These are phyloP conservation scores for Microcebus lehilahytsara DNA, from an alignment of 2,113 vertebrate species.

Conservation along the genomic window DNA sequence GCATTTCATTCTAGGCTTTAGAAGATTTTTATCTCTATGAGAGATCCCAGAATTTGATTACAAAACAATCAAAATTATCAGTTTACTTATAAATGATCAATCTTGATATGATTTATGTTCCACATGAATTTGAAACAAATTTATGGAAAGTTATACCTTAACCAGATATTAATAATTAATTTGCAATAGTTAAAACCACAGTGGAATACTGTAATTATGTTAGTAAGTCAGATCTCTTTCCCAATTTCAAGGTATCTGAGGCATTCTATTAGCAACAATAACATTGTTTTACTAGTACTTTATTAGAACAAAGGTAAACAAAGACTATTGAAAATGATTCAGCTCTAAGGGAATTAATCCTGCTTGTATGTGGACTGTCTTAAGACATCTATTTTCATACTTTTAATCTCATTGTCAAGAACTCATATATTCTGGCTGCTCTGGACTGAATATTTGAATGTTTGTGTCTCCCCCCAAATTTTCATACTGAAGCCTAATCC, in stretches of 20 bases:
- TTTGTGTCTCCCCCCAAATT: not conserved
- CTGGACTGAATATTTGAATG: not conserved
- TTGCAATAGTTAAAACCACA: not conserved
- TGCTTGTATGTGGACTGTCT: not conserved
- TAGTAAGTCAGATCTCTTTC: not conserved
- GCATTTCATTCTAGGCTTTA: not conserved
- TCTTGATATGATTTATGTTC: not conserved
- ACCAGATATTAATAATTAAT: not conserved
- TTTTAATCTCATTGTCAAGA: not conserved
- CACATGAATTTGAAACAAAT: not conserved
- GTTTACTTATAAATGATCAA: not conserved
- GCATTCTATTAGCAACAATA: not conserved
- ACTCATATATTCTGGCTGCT: not conserved
- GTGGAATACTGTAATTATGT: not conserved
- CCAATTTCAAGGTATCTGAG: not conserved
- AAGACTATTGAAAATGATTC: not conserved
- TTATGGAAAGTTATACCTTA: not conserved
- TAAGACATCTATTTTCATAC: not conserved
- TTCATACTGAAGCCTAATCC: not conserved
- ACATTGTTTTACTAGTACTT: not conserved
- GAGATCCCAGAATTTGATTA: not conserved
- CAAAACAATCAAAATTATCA: not conserved
- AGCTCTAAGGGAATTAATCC: not conserved
- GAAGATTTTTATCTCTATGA: not conserved
- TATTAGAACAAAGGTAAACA: not conserved